Evolutionary conservation across 2,113 vertebrate genomes (phyloP), one percentile per base, ranked within the genome.

Genomic region (Alouatta palliata): DNA sequence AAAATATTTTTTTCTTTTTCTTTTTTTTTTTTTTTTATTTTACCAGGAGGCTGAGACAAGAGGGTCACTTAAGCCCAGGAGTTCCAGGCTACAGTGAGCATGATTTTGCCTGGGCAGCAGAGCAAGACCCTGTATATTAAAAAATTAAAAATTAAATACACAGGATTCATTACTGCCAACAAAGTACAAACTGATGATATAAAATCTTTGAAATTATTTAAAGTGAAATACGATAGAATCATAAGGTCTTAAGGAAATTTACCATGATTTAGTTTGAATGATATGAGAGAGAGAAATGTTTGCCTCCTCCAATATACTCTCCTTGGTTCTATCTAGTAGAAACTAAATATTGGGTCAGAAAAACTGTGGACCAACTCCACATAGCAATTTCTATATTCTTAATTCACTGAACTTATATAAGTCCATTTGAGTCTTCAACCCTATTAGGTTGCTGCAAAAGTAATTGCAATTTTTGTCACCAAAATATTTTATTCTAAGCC

Each of bases 141-240:
- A 30, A 64, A 64, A 64, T 30, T 30, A 13, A 64, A 64, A 64
- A 61, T 64, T 64, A 64, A 64, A 88, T 49, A 91, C 35, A 76
- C n/a, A n/a, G 61, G 83, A 83, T n/a, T 81, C 16, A 70, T 81
- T 85, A 94, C 12, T 45, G 49, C 52, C 79, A 90, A 94, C 9
- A 32, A 93, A 95, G 30, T 75, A 61, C 14, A 92, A 80, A 94
- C 6, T 61, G 19, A 89, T 79, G 25, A 80, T 21, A 49, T 61
- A 92, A 92, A 95, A 96, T 32, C 37, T 79, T 91, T 45, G 90
- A 97, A 96, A 88, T 86, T 52, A 76, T 76, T 94, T 94, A 79
- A 95, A 92, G 30, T 84, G 2, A 92, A 87, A 85, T 81, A 70
- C 49, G 8, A 84, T 37, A 21, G 27, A 82, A 49, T 87, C n/a